These are phyloP conservation scores for Saccostrea glomerata DNA, from an alignment of 1,140 invertebrate species.

Conservation along the genomic window DNA sequence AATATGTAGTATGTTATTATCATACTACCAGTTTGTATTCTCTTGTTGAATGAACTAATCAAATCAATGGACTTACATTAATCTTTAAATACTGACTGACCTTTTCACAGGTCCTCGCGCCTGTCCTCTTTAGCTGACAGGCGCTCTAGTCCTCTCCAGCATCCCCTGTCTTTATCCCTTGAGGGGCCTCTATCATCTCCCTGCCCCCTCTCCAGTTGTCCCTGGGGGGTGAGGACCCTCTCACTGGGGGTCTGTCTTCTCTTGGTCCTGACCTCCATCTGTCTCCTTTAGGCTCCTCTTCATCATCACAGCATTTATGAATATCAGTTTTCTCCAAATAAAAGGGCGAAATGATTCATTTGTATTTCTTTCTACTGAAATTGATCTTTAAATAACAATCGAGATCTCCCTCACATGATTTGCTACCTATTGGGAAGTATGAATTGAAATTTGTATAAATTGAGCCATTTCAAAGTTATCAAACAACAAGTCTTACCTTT, in stretches of 20 bases:
- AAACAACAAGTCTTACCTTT: constrained; percentile 1
- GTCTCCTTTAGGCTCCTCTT: constrained; percentile 15
- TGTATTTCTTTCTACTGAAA: no score
- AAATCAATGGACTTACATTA: no score
- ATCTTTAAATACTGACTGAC: neutral
- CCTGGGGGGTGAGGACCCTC: neutral
- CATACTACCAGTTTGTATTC: no score
- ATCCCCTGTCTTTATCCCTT: neutral
- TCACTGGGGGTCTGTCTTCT: neutral
- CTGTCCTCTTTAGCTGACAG: constrained; percentile 29
- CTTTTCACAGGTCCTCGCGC: constrained; percentile 47
- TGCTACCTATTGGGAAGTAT: no score
- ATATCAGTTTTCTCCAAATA: no score
- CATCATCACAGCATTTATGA: neutral
- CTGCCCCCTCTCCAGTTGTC: constrained; percentile 41
- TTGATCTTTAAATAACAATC: no score
- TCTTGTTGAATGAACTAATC: no score
- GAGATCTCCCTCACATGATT: no score
- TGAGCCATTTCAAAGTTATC: no score
- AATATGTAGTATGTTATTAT: no score
- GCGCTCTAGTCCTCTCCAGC: constrained; percentile 14
- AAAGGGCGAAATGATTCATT: no score
- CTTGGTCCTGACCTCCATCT: neutral
- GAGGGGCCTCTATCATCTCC: constrained; percentile 21
- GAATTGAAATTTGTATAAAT: no score